phyloP scores from a whole-genome alignment of 2,113 vertebrate genomes.

The Rhinoderma darwinii region DNA sequence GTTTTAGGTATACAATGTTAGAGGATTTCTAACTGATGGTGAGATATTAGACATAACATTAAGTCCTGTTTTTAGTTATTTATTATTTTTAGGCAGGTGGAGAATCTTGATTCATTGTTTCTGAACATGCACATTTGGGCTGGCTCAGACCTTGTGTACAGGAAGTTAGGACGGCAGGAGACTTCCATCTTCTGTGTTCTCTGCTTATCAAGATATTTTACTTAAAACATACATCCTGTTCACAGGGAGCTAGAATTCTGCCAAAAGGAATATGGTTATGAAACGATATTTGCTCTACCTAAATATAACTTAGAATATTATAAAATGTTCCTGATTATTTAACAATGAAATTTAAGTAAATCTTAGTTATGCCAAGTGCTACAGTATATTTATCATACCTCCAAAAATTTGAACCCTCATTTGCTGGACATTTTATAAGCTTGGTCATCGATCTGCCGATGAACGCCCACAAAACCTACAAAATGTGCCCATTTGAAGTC shows the following conservation, averaged over 20 bases:
- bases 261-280: not conserved
- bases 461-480: too few relatives aligned
- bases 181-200: slow-evolving; percentile 48
- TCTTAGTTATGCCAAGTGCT: too few relatives aligned
- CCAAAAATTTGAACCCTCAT: too few relatives aligned
- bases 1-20: not conserved
- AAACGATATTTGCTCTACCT: not conserved
- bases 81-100: slow-evolving; percentile 44
- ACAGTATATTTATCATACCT: too few relatives aligned
- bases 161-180: slow-evolving; percentile 18
- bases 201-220: slow-evolving; percentile 33
- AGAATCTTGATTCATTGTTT: slow-evolving; percentile 32
- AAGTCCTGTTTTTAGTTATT: slow-evolving; percentile 9
- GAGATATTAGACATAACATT: slow-evolving; percentile 8
- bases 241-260: not conserved
- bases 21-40: not conserved
- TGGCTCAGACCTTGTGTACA: not conserved
- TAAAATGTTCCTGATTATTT: not conserved
- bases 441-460: too few relatives aligned
- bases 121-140: slow-evolving; percentile 21
- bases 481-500: too few relatives aligned
- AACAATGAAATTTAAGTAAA: not conserved
- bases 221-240: slow-evolving; percentile 44
- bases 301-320: not conserved
- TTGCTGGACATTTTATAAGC: too few relatives aligned